Evolutionary conservation across 2,888 invertebrate genomes (phyloP).

Genomic region (Tenthredo amoena): DNA sequence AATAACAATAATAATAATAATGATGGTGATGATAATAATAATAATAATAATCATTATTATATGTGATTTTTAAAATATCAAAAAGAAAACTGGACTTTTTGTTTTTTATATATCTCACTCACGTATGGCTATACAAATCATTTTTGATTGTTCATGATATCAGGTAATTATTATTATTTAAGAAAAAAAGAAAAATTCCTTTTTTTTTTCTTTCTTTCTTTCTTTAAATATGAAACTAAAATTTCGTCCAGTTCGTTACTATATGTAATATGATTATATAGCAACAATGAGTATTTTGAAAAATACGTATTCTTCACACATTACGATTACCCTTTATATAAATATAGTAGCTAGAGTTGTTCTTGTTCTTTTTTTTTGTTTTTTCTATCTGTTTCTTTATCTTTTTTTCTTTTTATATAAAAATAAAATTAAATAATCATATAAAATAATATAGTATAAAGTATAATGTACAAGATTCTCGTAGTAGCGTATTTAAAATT

Average conservation of each 20-base stretch:
- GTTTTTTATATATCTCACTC: conserved; percentile 36
- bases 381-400: conserved; percentile 7
- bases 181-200: too few relatives aligned
- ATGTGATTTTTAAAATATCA: conserved; percentile 38
- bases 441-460: conserved; percentile 70
- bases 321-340: conserved; percentile 55
- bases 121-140: conserved; percentile 48
- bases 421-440: conserved; percentile 74
- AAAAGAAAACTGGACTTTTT: conserved; percentile 50
- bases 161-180: conserved; percentile 46
- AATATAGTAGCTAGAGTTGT: conserved; percentile 52
- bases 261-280: conserved; percentile 22
- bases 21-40: conserved; percentile 10
- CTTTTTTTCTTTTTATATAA: conserved; percentile 68
- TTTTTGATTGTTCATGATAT: conserved; percentile 50
- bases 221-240: conserved; percentile 58
- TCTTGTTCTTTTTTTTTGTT: conserved; percentile 62
- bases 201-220: neutral
- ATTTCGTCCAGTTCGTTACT: conserved; percentile 66
- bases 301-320: conserved; percentile 54
- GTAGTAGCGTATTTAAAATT: conserved; percentile 60
- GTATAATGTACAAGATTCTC: conserved; percentile 68
- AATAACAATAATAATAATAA: neutral
- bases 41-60: conserved; percentile 36
- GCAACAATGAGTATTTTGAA: conserved; percentile 68